phyloP scores from a whole-genome alignment of 1,140 invertebrate genomes.

The Caerostris extrusa region DNA sequence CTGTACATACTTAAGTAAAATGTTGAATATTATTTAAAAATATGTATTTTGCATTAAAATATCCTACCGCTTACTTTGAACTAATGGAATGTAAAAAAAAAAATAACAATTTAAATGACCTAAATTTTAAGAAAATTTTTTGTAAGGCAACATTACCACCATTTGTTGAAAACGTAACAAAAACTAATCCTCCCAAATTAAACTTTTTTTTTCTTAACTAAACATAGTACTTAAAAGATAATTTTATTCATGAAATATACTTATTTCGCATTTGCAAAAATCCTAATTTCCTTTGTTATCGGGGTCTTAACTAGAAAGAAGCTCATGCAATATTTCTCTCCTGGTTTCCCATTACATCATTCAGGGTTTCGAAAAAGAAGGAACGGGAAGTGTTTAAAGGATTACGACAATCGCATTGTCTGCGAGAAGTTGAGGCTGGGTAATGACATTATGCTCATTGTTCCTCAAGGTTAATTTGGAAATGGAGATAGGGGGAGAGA shows the following conservation, averaged over 20 bases:
- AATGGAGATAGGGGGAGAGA: background rate
- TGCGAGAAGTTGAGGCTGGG: background rate
- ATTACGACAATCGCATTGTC: constrained; percentile 15
- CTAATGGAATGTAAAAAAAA: no score
- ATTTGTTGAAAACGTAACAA: no score
- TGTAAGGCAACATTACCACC: no score
- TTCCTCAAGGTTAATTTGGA: constrained; percentile 24
- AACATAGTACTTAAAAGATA: background rate
- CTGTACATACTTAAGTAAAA: no score
- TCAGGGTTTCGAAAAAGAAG: background rate
- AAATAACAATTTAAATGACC: no score
- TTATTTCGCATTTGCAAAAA: background rate
- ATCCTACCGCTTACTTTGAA: no score
- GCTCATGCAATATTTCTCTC: background rate
- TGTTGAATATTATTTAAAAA: no score
- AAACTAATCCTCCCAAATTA: no score
- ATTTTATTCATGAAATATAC: background rate
- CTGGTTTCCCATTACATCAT: background rate
- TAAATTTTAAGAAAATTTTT: no score
- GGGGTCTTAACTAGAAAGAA: background rate
- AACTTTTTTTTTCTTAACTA: background rate
- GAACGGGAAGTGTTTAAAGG: constrained; percentile 31
- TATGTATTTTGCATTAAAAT: no score
- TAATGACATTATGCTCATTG: constrained; percentile 12
- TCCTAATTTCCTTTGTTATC: background rate